Evolutionary conservation across 2,797 vertebrate species (phyloP), one percentile per base, ranked within the genome.

Genomic region (Gadopsis bispinosus): DNA sequence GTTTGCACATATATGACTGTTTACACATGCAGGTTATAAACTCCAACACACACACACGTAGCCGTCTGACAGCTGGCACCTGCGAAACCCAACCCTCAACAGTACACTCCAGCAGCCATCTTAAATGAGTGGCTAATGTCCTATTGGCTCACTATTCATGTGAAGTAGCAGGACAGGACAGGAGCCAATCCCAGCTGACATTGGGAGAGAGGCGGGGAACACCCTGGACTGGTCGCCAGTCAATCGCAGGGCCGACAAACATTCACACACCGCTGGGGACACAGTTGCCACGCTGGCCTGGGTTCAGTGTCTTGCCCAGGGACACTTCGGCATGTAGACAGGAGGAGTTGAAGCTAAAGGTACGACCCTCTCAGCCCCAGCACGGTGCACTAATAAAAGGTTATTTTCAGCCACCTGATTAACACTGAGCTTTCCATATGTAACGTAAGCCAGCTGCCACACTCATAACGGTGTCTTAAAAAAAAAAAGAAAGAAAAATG

Each of bases 401-500:
- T 83, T 91, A 94, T 93, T 92, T 93, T 85, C 71, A 77, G 83
- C 76, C 80, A 74, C 85, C 83, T 90, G 80, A 93, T 93, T 91
- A 92, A 87, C 75, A 73, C 67, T 20, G n/a, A 84, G 75, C 87
- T 85, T 83, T 89, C 86, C 68, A 80, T 83, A 63, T 83, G 86
- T 89, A 93, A 93, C 75, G 75, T 45, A 89, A 91, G 71, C 89
- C 92, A 94, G 86, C 86, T 93, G 90, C 78, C 69, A 58, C 45
- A 58, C 72, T 88, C 55, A 83, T 68, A 78, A 84, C 65, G 16
- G 55, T 7, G 47, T 58, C 69, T 80, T 79, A 12, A 63, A 81
- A 78, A 84, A 39, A 51, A n/a, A 29, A 74, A 35, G n/a, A 11
- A 63, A 81, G 77, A 84, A 39, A 51, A n/a, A 29, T n/a, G 71